Percentiles rank a stretch among this genome's conserved stretches.
These are phyloP conservation scores for Upupa epops DNA, from an alignment of 2,113 vertebrate species.

Conservation along the genomic window DNA sequence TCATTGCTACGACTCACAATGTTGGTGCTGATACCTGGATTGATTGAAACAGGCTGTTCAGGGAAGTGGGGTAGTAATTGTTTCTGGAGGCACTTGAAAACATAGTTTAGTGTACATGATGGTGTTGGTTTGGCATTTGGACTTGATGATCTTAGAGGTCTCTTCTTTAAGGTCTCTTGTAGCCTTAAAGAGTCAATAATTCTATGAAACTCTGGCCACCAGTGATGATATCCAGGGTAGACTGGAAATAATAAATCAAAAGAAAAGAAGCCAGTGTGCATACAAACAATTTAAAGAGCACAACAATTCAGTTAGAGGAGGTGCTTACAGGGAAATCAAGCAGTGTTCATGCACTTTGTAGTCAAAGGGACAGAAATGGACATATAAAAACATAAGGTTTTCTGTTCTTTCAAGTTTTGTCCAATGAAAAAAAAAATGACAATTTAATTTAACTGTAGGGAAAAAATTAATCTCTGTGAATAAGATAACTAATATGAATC, in stretches of 20 bases:
- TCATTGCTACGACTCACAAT: neutral
- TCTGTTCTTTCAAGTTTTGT: neutral
- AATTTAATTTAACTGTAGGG: conserved; percentile 47
- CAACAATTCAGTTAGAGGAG: neutral
- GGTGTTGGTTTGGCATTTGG: too few relatives aligned
- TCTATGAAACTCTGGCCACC: neutral
- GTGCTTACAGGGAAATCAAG: neutral
- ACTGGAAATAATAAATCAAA: neutral
- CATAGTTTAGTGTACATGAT: too few relatives aligned
- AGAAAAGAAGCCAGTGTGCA: neutral
- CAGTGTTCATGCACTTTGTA: neutral
- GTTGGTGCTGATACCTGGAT: neutral
- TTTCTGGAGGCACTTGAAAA: too few relatives aligned
- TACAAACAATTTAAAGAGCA: neutral
- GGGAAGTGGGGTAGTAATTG: too few relatives aligned
- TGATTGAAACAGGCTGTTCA: neutral
- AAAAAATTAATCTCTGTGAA: neutral
- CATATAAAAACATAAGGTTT: neutral
- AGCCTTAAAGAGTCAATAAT: too few relatives aligned
- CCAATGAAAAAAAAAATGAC: neutral
- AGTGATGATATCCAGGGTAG: neutral
- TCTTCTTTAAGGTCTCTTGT: too few relatives aligned
- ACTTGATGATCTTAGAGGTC: too few relatives aligned
- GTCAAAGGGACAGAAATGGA: neutral
- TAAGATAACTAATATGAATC: conserved; percentile 32